Conservation (phyloP, 2,888 invertebrate genomes). For the Ophraella communa region DNA sequence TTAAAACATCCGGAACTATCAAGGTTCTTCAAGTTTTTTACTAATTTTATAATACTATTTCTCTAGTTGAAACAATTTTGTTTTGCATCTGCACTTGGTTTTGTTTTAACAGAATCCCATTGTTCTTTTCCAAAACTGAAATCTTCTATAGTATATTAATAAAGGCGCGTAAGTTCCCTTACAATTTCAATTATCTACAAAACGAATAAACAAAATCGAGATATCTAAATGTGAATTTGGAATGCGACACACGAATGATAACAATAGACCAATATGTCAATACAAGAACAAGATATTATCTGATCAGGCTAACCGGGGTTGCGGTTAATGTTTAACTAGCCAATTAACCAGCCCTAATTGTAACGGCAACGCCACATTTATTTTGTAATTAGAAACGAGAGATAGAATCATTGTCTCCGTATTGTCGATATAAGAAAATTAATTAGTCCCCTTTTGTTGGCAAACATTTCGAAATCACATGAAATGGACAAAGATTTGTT, state of each 20-base stretch:
- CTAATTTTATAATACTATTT: no score
- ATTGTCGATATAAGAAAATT: conserved; percentile 33
- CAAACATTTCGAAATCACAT: background rate
- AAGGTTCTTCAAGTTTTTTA: no score
- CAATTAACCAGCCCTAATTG: conserved; percentile 54
- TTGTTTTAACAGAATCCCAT: no score
- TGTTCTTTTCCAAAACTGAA: no score
- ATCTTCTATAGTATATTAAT: background rate
- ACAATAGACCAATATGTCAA: conserved; percentile 36
- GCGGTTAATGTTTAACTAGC: conserved; percentile 50
- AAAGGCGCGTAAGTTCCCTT: background rate
- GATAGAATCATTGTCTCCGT: conserved; percentile 42
- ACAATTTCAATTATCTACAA: conserved; percentile 16
- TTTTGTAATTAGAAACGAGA: conserved; percentile 50
- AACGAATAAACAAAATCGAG: conserved; percentile 11
- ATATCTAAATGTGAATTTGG: conserved; percentile 20
- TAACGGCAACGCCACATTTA: conserved; percentile 51
- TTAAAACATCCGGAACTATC: no score
- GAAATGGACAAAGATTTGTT: background rate
- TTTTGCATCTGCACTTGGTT: no score
- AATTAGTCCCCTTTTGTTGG: conserved; percentile 14
- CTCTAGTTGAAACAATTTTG: no score
- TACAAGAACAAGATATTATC: conserved; percentile 41
- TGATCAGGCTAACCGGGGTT: conserved; percentile 43
- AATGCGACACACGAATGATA: conserved; percentile 16